Base-by-base conservation (phyloP, 2,113 vertebrate species). In the Malurus melanocephalus region DNA sequence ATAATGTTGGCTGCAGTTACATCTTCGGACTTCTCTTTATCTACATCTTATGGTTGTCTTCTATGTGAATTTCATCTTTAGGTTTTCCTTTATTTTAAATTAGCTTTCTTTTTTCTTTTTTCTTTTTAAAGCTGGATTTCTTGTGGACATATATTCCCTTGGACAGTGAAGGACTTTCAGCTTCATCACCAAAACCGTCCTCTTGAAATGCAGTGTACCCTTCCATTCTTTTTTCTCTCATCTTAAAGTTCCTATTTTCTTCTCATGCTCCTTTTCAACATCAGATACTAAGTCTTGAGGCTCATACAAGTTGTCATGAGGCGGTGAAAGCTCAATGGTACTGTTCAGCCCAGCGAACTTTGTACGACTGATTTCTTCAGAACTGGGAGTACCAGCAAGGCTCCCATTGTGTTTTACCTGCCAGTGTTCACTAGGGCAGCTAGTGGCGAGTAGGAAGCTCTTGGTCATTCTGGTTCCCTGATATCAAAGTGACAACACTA, bases 241-340 rank as follows among this genome's bases (percentile, higher is more conserved):
- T 99, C 97, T 99, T 99, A 91, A 99, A 99, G 96, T 99, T 92
- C 98, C 98, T 97, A 99, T 99, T 93, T 99, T 99, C 97, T 99
- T 99, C 82, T 97, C 95, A 94, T 99, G 97, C 67, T 99, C 98
- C 83, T 99, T 99, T 95, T 99, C 98, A 32, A 99, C 98, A 42
- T 99, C 99, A 6, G 98, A 98, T 19, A 97, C 96, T 30, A 96
- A 79, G 14, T 99, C 99, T 0, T 98, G 97, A 27, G 97, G 96
- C 93, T 99, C 98, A 13, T 98, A 98, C 64, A 98, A 97, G 69
- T 96, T 97, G 77, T 99, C 98, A 4, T 98, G 98, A 30, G 98
- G 98, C 6, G 98, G 98, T 0, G 98, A 99, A 6, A 98, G 97
- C 85, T 99, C 98, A 4, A 96, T 97, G 0, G 97, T 98, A 67